These are phyloP conservation scores for Amazona vittata DNA, from an alignment of 2,113 vertebrate genomes.

Conservation along the genomic window DNA sequence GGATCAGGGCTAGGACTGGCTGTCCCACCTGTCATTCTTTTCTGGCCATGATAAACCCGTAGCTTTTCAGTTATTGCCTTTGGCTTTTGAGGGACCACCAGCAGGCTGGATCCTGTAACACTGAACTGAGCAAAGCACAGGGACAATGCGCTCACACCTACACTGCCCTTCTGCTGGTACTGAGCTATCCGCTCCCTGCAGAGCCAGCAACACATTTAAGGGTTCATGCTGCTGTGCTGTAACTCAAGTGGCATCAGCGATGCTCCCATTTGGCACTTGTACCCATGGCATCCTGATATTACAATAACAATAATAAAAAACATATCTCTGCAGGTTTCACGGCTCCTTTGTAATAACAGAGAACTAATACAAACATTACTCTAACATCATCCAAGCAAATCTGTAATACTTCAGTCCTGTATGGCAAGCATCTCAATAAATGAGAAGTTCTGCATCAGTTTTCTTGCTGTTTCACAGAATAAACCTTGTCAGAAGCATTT, in stretches of 20 bases:
- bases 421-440: not conserved
- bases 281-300: not conserved
- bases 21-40: not conserved
- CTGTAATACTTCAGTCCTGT: not conserved
- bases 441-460: not conserved
- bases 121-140: not conserved
- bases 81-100: not conserved
- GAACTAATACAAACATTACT: not conserved
- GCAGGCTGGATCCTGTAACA: not conserved
- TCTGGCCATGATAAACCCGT: not conserved
- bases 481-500: not conserved
- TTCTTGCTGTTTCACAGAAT: not conserved
- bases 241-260: accelerated
- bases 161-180: not conserved
- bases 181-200: accelerated
- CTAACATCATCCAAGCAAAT: not conserved
- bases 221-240: accelerated
- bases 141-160: not conserved
- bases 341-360: not conserved
- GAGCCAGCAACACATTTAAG: not conserved
- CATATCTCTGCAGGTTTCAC: not conserved
- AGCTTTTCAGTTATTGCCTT: not conserved
- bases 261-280: not conserved
- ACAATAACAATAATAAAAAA: not conserved
- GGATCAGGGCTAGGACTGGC: accelerated